Percentiles rank a stretch among this genome's conserved stretches.
These are phyloP conservation scores for Nasonia oneida DNA, from an alignment of 2,888 invertebrate genomes.

Conservation along the genomic window DNA sequence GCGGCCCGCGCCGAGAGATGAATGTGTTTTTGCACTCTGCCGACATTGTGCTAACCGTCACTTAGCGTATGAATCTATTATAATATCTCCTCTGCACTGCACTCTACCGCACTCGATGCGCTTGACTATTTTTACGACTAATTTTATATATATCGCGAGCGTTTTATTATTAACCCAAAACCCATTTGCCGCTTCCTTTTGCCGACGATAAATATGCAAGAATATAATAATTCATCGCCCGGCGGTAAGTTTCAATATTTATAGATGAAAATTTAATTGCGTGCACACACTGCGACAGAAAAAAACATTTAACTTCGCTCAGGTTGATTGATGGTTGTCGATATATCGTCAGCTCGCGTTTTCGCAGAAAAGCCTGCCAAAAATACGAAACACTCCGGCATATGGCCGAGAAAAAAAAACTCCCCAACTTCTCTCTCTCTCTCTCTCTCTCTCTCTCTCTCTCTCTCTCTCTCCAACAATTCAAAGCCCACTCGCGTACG, in stretches of 20 bases:
- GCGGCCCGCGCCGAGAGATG: background rate
- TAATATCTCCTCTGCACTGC: background rate
- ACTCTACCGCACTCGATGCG: background rate
- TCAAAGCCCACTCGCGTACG: background rate
- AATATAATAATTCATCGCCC: background rate
- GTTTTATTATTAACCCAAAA: no score
- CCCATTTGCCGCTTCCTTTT: no score
- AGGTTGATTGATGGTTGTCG: no score
- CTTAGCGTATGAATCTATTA: background rate
- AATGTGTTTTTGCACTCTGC: constrained; percentile 40
- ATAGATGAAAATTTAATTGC: background rate
- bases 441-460: background rate
- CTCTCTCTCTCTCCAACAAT: background rate
- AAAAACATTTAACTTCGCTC: no score
- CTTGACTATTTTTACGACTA: background rate
- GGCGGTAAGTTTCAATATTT: background rate
- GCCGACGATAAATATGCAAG: background rate
- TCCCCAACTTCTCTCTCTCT: no score
- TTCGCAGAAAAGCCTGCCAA: background rate
- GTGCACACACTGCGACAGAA: no score
- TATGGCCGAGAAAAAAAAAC: background rate
- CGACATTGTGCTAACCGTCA: constrained; percentile 12
- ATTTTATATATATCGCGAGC: background rate
- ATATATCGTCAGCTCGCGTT: no score
- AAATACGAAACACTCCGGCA: background rate